phyloP scores from a whole-genome alignment of 2,113 vertebrate genomes.

The Verasper variegatus region DNA sequence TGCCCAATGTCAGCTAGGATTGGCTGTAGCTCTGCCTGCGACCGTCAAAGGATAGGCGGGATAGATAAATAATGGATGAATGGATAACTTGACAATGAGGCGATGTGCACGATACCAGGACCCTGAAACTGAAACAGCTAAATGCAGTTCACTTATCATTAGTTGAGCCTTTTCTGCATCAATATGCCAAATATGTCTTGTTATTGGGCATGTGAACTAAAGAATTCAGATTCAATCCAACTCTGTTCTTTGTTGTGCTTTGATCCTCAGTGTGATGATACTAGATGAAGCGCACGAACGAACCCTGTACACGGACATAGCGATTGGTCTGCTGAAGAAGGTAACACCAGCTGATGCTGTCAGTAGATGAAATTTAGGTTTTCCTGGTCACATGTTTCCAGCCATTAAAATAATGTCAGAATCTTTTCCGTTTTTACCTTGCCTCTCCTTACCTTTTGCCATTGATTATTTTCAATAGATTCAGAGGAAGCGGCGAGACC shows the following conservation, averaged over 20 bases:
- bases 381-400: background rate
- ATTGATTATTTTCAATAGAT: slow-evolving; percentile 78
- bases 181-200: background rate
- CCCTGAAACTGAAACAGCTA: background rate
- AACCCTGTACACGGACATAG: slow-evolving; percentile 97
- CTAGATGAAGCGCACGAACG: slow-evolving; percentile 98
- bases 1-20: no score
- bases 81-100: background rate
- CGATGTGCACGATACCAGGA: no score
- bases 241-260: slow-evolving; percentile 9
- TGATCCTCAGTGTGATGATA: slow-evolving; percentile 89
- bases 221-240: background rate
- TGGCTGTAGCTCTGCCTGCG: no score
- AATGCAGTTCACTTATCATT: background rate
- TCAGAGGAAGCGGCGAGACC: slow-evolving; percentile 95
- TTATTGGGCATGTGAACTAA: background rate
- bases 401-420: background rate
- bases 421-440: background rate
- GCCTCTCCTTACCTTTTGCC: background rate
- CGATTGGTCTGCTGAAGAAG: slow-evolving; percentile 97
- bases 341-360: slow-evolving; percentile 66
- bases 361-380: background rate
- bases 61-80: no score
- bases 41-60: no score
- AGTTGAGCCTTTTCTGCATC: background rate